phyloP scores from a whole-genome alignment of 2,888 invertebrate genomes.

The Drosophila paranaensis region DNA sequence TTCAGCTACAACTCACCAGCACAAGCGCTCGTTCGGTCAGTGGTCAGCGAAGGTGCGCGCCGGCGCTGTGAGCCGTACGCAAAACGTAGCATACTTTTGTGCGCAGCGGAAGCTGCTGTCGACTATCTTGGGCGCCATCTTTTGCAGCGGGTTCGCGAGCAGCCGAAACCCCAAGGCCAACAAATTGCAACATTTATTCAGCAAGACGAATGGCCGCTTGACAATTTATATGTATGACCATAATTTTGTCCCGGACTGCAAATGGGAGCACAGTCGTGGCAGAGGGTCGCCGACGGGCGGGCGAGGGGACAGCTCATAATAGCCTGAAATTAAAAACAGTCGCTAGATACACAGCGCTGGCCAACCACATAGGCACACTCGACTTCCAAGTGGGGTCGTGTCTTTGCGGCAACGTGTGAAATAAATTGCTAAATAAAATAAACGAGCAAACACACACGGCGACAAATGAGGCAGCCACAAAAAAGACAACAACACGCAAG shows the following conservation, averaged over 20 bases:
- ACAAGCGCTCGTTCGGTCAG: neutral
- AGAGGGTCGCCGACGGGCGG: no score
- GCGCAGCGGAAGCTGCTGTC: constrained; percentile 52
- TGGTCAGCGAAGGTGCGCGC: constrained; percentile 65
- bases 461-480: constrained; percentile 69
- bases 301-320: constrained; percentile 65
- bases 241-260: constrained; percentile 60
- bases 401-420: constrained; percentile 69
- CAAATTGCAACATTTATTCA: constrained; percentile 84
- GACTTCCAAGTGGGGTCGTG: constrained; percentile 20
- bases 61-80: constrained; percentile 50
- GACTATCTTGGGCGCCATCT: constrained; percentile 57
- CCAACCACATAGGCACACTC: constrained; percentile 48
- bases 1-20: neutral
- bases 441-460: constrained; percentile 75
- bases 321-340: constrained; percentile 81
- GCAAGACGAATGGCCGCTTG: constrained; percentile 83
- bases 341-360: constrained; percentile 57
- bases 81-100: constrained; percentile 61
- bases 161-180: constrained; percentile 70
- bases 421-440: constrained; percentile 82
- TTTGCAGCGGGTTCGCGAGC: constrained; percentile 47
- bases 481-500: constrained; percentile 25
- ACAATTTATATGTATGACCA: constrained; percentile 82
- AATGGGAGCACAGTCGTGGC: neutral